A percentile compares a stretch with the other conserved stretches of the same genome.
Conservation (phyloP, 2,797 vertebrate genomes). For the Etheostoma nigrum region DNA sequence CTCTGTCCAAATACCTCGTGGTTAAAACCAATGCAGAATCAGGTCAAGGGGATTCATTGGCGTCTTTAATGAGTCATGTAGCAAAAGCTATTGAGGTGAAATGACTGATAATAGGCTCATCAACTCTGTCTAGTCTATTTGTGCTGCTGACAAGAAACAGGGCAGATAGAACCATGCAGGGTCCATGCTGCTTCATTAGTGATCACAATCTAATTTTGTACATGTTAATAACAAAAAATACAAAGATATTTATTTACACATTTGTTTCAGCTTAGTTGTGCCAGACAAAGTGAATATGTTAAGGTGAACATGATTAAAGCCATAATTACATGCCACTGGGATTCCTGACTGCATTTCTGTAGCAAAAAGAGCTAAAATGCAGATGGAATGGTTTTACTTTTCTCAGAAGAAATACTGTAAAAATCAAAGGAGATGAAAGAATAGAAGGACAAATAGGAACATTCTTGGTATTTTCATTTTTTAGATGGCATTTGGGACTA, state of each 20-base stretch:
- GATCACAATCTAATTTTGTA: neutral
- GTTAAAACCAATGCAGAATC: slow-evolving; percentile 29
- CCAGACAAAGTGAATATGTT: neutral
- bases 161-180: neutral
- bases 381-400: too few species aligned
- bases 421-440: too few species aligned
- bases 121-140: neutral
- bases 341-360: neutral
- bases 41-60: slow-evolving; percentile 45
- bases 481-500: too few species aligned
- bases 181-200: neutral
- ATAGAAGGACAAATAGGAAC: too few species aligned
- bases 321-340: neutral
- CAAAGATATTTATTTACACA: neutral
- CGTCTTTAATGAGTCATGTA: slow-evolving; percentile 16
- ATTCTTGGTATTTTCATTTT: too few species aligned
- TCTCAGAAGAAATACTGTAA: too few species aligned
- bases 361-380: neutral
- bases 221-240: neutral
- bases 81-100: slow-evolving; percentile 6
- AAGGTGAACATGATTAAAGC: neutral
- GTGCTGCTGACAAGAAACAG: too few species aligned
- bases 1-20: neutral
- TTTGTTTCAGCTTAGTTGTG: neutral
- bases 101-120: neutral